phyloP scores from a whole-genome alignment of 2,113 vertebrate species.

The Todiramphus saurophagus region DNA sequence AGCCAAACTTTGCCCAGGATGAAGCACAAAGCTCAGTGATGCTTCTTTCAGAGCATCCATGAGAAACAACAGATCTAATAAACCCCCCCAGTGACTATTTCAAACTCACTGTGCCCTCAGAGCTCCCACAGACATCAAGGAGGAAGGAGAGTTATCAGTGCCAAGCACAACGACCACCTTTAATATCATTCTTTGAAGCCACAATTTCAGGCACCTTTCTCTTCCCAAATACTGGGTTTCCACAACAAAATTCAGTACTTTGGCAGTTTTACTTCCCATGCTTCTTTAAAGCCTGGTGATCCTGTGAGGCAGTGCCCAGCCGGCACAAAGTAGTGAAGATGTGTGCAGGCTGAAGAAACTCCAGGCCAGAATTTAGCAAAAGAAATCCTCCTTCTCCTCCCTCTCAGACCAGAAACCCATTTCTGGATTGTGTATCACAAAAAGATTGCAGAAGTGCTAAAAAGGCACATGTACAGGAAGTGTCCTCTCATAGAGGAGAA shows the following conservation, averaged over 20 bases:
- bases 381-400: neutral
- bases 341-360: neutral
- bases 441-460: neutral
- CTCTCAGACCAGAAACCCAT: neutral
- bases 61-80: neutral
- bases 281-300: neutral
- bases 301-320: neutral
- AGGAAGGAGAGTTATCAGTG: neutral
- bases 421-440: neutral
- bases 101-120: rapidly evolving
- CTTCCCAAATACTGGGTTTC: neutral
- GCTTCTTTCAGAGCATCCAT: neutral
- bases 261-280: neutral
- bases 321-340: neutral
- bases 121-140: neutral
- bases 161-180: too few relatives aligned
- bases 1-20: neutral
- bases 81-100: rapidly evolving
- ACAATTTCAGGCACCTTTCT: neutral
- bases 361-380: neutral
- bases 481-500: neutral
- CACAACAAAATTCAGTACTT: neutral
- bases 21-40: neutral
- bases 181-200: neutral
- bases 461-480: neutral